Evolutionary conservation across 1,140 invertebrate genomes (phyloP), one percentile per base, ranked within the genome.

Genomic region (Drosophila kepulauana): DNA sequence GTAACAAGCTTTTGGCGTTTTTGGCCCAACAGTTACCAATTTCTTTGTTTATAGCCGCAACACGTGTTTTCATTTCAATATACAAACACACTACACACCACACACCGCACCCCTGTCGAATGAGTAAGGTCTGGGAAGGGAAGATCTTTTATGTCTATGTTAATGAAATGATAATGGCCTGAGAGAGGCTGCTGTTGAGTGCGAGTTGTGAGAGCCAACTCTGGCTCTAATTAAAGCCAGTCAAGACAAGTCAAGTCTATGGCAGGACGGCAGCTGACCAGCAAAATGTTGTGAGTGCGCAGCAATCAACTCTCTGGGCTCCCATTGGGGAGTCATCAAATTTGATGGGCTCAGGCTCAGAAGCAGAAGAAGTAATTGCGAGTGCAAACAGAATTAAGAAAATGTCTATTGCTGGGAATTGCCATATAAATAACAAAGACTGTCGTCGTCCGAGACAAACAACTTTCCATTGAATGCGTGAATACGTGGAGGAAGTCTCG

Each of bases 11-110:
- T 85, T 78, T 71, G 65, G 78, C 69, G 49, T 65, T 59, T 51
- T 74, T 70, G 61, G 62, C 5, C 61, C 62, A 61, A 52, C 67
- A 20, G 66, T 81, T 87, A 89, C 80, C 77, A 88, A 89, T 84
- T 89, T 84, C 77, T 88, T 87, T 88, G 84, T 87, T 84, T 89
- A 87, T 84, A 71, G 80, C 74, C 85, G 70, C 80, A 87, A 88
- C 84, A 87, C 84, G 84, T 88, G 84, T 89, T 84, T 89, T 73
- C 78, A 89, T 85, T 88, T 78, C 81, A 73, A 81, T 75, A 86
- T 61, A 76, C 71, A 25, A 25, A 82, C 71, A 61, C 49, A 77
- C 16, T 15, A 13, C 75, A 81, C 49, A 77, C 16, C 16, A 13
- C 75, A 81, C 71, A 63, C 20, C 51, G 72, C 35, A 13, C 10